Conservation (phyloP, 2,797 vertebrate species). For the Calcarius lapponicus region DNA sequence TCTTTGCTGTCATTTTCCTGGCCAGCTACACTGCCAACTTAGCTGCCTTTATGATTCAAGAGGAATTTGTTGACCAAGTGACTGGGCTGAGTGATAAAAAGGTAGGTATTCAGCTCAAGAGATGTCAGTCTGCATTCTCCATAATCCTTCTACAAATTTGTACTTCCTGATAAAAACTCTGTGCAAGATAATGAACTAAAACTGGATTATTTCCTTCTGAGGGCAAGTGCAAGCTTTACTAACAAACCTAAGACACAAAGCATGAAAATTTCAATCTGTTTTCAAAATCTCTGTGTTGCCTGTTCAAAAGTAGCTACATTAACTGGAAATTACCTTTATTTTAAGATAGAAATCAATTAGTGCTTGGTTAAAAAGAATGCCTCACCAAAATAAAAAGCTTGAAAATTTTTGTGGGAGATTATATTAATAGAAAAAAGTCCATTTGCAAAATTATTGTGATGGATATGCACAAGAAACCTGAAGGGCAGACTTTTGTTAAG, state of each 20-base stretch:
- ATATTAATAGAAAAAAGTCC: neutral
- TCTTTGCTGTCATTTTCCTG: constrained; percentile 98
- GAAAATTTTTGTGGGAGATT: neutral
- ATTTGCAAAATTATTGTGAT: neutral
- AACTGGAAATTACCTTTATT: neutral
- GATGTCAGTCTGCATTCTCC: neutral
- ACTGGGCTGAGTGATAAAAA: constrained; percentile 98
- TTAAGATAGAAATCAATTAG: neutral
- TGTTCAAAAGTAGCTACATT: neutral
- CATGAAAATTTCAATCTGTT: neutral
- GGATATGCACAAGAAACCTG: neutral
- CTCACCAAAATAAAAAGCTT: neutral
- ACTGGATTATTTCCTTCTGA: neutral
- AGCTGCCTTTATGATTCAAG: constrained; percentile 99
- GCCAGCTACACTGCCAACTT: constrained; percentile 98
- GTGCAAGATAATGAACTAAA: neutral
- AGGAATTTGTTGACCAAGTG: constrained; percentile 98
- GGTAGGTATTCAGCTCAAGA: constrained; percentile 72
- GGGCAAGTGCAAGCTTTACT: neutral
- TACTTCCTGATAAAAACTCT: neutral
- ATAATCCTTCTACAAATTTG: neutral
- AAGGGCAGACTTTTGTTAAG: neutral
- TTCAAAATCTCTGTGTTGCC: neutral
- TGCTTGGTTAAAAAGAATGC: neutral
- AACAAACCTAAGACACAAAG: neutral